These are phyloP conservation scores for Tachuris rubrigastra DNA, from an alignment of 2,113 vertebrate genomes.

Conservation along the genomic window DNA sequence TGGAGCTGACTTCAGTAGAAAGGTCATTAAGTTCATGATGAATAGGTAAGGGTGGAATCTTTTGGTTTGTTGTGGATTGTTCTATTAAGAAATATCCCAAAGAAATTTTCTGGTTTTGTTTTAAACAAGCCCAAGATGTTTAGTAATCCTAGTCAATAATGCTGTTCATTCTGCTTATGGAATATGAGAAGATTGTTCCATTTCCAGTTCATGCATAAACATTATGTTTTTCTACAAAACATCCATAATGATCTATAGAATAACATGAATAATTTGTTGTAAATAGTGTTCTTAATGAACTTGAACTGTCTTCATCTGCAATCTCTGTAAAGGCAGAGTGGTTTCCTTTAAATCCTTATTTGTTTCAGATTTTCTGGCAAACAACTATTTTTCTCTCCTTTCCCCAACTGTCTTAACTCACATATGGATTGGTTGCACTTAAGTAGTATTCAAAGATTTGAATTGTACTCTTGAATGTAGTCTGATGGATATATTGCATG, in stretches of 20 bases:
- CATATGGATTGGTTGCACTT: not conserved
- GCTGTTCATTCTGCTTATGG: not conserved
- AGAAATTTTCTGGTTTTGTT: not conserved
- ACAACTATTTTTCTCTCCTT: not conserved
- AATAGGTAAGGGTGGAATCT: not conserved
- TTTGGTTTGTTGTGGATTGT: not conserved
- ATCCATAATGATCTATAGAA: not conserved
- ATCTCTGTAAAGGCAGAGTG: not conserved
- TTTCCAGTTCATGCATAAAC: conserved; percentile 6
- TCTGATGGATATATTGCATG: not conserved
- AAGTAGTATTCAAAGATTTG: not conserved
- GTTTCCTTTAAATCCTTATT: conserved; percentile 21
- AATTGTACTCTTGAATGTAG: not conserved
- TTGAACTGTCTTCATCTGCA: not conserved
- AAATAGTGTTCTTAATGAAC: conserved; percentile 28
- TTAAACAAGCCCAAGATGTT: not conserved
- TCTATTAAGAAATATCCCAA: not conserved
- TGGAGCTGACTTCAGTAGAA: not conserved
- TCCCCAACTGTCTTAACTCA: not conserved
- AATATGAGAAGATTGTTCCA: not conserved
- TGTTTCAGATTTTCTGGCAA: conserved; percentile 12
- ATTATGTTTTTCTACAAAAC: not conserved
- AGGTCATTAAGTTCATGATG: not conserved
- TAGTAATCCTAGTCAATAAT: not conserved
- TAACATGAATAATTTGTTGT: conserved; percentile 23